Base-by-base conservation (phyloP, 1,140 invertebrate species). In the Bombus soroeensis region DNA sequence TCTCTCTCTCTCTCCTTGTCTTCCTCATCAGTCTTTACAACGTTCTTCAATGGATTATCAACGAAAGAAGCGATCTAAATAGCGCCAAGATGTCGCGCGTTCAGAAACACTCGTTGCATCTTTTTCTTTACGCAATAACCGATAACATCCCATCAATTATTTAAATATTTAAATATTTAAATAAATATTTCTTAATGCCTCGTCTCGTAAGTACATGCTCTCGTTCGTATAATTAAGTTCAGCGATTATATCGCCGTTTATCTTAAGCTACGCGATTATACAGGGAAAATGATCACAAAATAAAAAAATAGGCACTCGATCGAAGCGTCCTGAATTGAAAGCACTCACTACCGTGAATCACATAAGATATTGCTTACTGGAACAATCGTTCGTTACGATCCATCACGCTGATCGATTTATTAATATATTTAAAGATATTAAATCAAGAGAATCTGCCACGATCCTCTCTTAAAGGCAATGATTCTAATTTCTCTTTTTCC, bases 1-100 rank as follows among this genome's bases (percentile, higher is more conserved):
- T n/a, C 57, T 3, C 3, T 47, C 47, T 53, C 10, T 13, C 59
- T n/a, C 25, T 68, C 28, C 70, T 1, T n/a, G 59, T 53, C 41
- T 53, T 47, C 68, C 43, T n/a, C 75, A 59, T 88, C 87, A 89
- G 87, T 89, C 82, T 88, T 88, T 73, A n/a, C 34, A 57, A 37
- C n/a, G 25, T 72, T 37, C 3, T 18, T 62, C 13, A 37, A 32
- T 85, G n/a, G 6, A 66, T 66, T 66, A 66, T 66, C 32, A 32
- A 32, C 53, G 59, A n/a, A 73, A 66, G 32, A 68, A 77, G 43
- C 62, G 22, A 88, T 87, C n/a, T 62, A 12, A 47, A 76, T n/a
- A 53, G n/a, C 39, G 32, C 43, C 37, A 39, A 4, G 34, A 59
- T 28, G 15, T 43, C 59, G 57, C 34, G 64, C 12, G 10, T 41